Base-by-base conservation (phyloP, 2,113 vertebrate genomes). In the Fregetta grallaria region DNA sequence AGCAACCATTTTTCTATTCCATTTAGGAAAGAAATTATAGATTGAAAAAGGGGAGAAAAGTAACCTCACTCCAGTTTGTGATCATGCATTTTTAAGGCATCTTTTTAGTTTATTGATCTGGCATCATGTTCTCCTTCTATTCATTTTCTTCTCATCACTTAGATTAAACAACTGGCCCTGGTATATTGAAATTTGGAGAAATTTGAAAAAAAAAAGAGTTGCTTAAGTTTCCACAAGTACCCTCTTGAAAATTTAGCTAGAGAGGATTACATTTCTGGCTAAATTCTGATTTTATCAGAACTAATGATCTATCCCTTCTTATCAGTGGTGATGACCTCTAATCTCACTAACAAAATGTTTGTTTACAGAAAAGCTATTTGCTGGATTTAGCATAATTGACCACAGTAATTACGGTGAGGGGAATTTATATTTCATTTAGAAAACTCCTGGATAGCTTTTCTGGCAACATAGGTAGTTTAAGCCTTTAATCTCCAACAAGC, bases 341-440 rank as follows among this genome's bases (percentile, higher is more conserved):
- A 90, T 85, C 66, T 91, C 4, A 16, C 91, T 93, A 82, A 75
- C 58, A 95, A 97, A 97, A 88, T 84, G 76, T 91, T 95, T 95
- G 32, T 90, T 97, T 97, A 92, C 94, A 89, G 75, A 74, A 96
- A 94, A 96, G 66, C 42, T 97, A 71, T 98, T 97, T 98, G 92
- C 90, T 93, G 91, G 77, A 88, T 97, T 97, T 97, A 96, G 80
- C 96, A 96, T 96, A 97, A 97, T 55, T 94, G 96, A 96, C 93
- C 86, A 92, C 93, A 93, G 52, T 93, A 98, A 98, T 98, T 98
- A 97, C 3, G 76, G 87, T 34, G 50, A 95, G 84, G 87, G 65
- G 74, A 97, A 97, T 96, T 97, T 95, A 68, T 94, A 77, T 92
- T 97, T 97, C 82, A 94, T 97, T 98, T 97, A 87, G 92, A 97